Percentiles rank a stretch among this genome's conserved stretches.
phyloP scores from a whole-genome alignment of 1,140 invertebrate species.

The Onthophagus taurus region DNA sequence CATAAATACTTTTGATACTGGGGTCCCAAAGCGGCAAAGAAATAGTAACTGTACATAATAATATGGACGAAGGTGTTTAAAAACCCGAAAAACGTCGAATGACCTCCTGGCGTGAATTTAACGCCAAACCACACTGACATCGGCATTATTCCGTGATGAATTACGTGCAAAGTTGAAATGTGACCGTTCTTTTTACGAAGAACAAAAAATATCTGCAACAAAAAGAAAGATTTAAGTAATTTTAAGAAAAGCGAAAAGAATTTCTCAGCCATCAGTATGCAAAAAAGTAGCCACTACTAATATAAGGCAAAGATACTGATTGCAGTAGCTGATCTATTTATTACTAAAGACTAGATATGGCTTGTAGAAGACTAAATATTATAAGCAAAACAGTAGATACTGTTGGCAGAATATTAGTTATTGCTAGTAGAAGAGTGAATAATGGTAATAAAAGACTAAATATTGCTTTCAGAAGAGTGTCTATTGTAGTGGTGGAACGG shows the following conservation, averaged over 20 bases:
- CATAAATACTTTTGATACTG: constrained; percentile 73
- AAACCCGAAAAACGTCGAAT: constrained; percentile 73
- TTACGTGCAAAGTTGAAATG: constrained; percentile 86
- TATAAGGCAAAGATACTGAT: background rate
- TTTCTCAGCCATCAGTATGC: background rate
- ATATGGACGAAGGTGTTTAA: constrained; percentile 82
- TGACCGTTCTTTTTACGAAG: constrained; percentile 88
- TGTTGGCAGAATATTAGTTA: too few species aligned
- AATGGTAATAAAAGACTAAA: too few species aligned
- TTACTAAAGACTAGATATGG: too few species aligned
- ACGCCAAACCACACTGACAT: constrained; percentile 95
- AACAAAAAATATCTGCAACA: constrained; percentile 82
- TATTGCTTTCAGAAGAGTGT: too few species aligned
- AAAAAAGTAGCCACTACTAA: background rate
- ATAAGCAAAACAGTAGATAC: too few species aligned
- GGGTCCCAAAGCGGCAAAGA: constrained; percentile 77
- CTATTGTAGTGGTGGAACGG: too few species aligned
- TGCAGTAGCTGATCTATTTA: too few species aligned
- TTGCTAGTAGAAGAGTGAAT: too few species aligned
- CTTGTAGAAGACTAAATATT: too few species aligned
- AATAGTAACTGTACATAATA: constrained; percentile 83
- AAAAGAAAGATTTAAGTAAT: constrained; percentile 13
- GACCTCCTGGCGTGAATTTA: constrained; percentile 82
- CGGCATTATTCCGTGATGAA: constrained; percentile 94
- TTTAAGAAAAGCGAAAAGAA: background rate